These are phyloP conservation scores for Elephantulus edwardii DNA, from an alignment of 2,113 vertebrate genomes.

Conservation along the genomic window DNA sequence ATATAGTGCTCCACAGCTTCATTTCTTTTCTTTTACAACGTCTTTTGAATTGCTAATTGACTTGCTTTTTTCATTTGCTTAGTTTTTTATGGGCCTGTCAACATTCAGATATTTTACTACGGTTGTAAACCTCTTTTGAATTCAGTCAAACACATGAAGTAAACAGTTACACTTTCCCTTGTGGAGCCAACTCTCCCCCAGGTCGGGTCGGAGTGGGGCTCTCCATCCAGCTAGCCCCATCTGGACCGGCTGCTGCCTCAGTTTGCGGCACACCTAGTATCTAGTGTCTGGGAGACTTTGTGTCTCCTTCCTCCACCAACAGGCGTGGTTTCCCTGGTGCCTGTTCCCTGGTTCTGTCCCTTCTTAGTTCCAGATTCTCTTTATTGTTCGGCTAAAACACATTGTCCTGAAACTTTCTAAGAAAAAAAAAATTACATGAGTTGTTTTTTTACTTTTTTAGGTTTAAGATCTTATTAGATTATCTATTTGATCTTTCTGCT, in stretches of 20 bases:
- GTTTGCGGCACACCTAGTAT: not conserved
- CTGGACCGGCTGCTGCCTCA: no score
- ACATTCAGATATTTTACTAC: not conserved
- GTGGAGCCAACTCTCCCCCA: not conserved
- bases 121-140: not conserved
- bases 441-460: not conserved
- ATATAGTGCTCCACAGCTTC: not conserved
- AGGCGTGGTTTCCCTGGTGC: no score
- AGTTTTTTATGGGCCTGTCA: not conserved
- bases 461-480: not conserved
- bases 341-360: not conserved
- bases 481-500: not conserved
- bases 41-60: not conserved
- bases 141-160: not conserved
- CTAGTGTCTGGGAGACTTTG: not conserved
- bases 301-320: not conserved
- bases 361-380: not conserved
- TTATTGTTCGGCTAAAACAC: not conserved
- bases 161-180: not conserved
- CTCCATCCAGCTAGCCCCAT: not conserved
- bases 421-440: not conserved
- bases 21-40: not conserved
- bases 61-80: slow-evolving; percentile 30
- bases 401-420: not conserved
- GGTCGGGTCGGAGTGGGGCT: no score